These are phyloP conservation scores for Strix uralensis DNA, from an alignment of 2,113 vertebrate species.

Conservation along the genomic window DNA sequence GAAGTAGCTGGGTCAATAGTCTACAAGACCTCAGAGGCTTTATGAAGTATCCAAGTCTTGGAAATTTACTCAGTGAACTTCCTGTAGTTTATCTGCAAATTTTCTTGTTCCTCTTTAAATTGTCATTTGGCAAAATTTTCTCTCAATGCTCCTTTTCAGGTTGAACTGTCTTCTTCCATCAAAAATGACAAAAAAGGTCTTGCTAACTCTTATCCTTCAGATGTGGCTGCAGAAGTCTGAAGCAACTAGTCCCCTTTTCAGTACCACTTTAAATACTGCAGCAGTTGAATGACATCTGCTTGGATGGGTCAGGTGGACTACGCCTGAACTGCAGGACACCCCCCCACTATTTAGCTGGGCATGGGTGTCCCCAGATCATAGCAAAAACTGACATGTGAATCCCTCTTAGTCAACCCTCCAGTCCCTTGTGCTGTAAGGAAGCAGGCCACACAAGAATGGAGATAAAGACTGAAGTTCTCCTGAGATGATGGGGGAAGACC, in stretches of 20 bases:
- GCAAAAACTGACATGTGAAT: fast-evolving
- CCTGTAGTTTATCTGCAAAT: background rate
- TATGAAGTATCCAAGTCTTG: background rate
- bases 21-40: background rate
- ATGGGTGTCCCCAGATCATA: background rate
- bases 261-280: background rate
- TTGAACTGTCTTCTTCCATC: background rate
- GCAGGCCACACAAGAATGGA: too few relatives aligned
- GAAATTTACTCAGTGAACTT: background rate
- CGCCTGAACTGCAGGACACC: background rate
- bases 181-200: background rate
- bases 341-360: background rate
- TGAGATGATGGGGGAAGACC: background rate
- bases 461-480: background rate
- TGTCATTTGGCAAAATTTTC: background rate
- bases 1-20: background rate
- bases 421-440: background rate
- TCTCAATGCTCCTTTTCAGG: background rate
- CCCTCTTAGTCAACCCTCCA: too few relatives aligned
- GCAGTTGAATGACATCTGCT: background rate
- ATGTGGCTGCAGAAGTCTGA: background rate
- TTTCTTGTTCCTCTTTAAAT: background rate
- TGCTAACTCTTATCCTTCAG: background rate
- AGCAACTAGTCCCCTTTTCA: background rate
- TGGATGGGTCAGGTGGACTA: background rate